phyloP scores from a whole-genome alignment of 1,140 invertebrate genomes.

The Halyomorpha halys region DNA sequence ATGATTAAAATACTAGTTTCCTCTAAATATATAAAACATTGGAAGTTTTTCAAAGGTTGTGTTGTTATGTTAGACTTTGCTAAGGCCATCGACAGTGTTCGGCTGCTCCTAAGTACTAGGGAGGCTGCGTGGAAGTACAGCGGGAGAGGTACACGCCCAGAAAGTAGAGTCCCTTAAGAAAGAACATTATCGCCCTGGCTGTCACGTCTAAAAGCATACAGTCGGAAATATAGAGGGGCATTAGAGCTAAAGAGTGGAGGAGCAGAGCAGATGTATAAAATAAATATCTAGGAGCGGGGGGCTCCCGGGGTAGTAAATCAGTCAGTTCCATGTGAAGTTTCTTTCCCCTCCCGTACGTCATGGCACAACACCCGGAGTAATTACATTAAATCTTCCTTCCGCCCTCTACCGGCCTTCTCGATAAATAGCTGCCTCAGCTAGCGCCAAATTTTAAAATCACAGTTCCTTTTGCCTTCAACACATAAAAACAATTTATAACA shows the following conservation, averaged over 20 bases:
- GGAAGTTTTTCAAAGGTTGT: too few relatives aligned
- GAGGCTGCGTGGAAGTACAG: too few relatives aligned
- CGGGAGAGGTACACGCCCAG: not conserved
- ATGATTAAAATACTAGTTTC: too few relatives aligned
- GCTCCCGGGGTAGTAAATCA: not conserved
- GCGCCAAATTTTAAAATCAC: too few relatives aligned
- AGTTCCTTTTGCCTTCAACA: too few relatives aligned
- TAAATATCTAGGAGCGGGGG: conserved; percentile 1
- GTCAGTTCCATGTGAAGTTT: conserved; percentile 3
- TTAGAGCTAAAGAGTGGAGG: not conserved
- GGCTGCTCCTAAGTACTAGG: too few relatives aligned
- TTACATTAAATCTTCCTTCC: conserved; percentile 7
- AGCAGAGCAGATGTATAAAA: conserved; percentile 12
- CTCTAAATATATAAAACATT: too few relatives aligned
- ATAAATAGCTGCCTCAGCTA: too few relatives aligned
- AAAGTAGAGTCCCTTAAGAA: not conserved
- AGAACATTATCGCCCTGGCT: conserved; percentile 8
- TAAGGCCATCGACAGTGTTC: too few relatives aligned
- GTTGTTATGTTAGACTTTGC: too few relatives aligned
- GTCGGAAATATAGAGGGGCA: not conserved
- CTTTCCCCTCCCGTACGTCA: conserved; percentile 1
- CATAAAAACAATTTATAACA: too few relatives aligned
- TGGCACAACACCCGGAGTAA: conserved; percentile 1
- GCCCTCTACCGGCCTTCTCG: not conserved
- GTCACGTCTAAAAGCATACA: conserved; percentile 10